phyloP scores from a whole-genome alignment of 53 echinoderm and acorn worm genomes.

The Paracentrotus lividus region DNA sequence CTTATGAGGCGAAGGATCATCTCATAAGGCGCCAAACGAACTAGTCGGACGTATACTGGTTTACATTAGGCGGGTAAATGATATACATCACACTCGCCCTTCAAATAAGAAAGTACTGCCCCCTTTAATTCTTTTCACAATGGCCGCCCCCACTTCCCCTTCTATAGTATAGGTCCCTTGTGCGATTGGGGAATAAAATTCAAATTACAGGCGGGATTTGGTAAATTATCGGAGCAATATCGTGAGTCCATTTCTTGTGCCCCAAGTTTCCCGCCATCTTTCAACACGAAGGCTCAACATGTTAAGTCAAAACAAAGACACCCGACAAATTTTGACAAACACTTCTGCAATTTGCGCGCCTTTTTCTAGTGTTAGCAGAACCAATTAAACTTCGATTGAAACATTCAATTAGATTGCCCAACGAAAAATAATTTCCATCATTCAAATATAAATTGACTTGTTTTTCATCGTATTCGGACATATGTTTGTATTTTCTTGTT shows the following conservation, averaged over 20 bases:
- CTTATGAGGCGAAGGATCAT: background rate
- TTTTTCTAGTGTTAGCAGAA: slow-evolving; percentile 1
- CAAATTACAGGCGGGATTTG: slow-evolving; percentile 50
- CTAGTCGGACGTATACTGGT: background rate
- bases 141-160: background rate
- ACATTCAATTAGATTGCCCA: slow-evolving; percentile 42
- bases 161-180: slow-evolving; percentile 13
- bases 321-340: slow-evolving; percentile 36
- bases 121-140: background rate
- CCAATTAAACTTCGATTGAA: slow-evolving; percentile 11
- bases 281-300: slow-evolving; percentile 23
- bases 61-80: background rate
- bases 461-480: slow-evolving; percentile 38
- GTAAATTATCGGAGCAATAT: slow-evolving; percentile 31
- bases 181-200: slow-evolving; percentile 51
- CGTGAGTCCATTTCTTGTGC: slow-evolving; percentile 21
- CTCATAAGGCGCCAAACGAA: background rate
- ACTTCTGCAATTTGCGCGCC: slow-evolving; percentile 46
- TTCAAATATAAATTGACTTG: slow-evolving; percentile 34
- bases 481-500: slow-evolving; percentile 42
- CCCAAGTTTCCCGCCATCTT: slow-evolving; percentile 33
- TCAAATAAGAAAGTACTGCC: background rate
- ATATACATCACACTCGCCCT: background rate
- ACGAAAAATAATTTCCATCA: slow-evolving; percentile 1
- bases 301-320: slow-evolving; percentile 36